A percentile compares a stretch with the other conserved stretches of the same genome.
These are phyloP conservation scores for Thalassarche chlororhynchos DNA, from an alignment of 2,113 vertebrate genomes.

Conservation along the genomic window DNA sequence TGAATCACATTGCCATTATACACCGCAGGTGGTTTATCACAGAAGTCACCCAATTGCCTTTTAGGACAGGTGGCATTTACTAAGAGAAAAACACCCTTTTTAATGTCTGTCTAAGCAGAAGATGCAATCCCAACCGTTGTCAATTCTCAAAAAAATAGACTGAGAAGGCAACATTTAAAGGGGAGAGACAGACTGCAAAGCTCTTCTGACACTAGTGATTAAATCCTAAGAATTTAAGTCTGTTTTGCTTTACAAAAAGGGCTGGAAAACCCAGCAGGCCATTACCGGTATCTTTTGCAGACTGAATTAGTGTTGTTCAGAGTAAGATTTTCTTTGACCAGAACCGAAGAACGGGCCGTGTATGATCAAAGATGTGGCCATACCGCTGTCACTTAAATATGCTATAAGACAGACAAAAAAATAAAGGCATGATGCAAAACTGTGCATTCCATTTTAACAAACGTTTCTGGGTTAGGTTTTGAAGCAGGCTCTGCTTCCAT, in stretches of 20 bases:
- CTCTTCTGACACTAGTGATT: not conserved
- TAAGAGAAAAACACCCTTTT: not conserved
- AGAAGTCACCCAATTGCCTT: slow-evolving; percentile 15
- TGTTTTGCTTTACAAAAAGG: not conserved
- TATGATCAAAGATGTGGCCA: not conserved
- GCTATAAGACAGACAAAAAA: not conserved
- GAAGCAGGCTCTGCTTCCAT: not conserved
- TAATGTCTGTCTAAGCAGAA: not conserved
- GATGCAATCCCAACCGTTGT: not conserved
- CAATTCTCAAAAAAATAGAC: not conserved
- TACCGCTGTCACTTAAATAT: not conserved
- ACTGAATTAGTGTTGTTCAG: not conserved
- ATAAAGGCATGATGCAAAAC: not conserved
- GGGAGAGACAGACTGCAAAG: not conserved
- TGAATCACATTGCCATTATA: slow-evolving; percentile 45
- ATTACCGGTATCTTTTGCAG: not conserved
- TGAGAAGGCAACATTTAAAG: not conserved
- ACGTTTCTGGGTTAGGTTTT: not conserved
- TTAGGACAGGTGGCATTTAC: slow-evolving; percentile 32
- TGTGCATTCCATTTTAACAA: not conserved
- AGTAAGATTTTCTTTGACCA: not conserved
- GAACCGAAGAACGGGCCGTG: not conserved
- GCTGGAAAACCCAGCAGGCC: not conserved
- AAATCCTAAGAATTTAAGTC: not conserved
- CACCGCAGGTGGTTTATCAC: slow-evolving; percentile 45